Conservation (phyloP, 2,888 invertebrate species). For the Polymixis flavicincta region DNA sequence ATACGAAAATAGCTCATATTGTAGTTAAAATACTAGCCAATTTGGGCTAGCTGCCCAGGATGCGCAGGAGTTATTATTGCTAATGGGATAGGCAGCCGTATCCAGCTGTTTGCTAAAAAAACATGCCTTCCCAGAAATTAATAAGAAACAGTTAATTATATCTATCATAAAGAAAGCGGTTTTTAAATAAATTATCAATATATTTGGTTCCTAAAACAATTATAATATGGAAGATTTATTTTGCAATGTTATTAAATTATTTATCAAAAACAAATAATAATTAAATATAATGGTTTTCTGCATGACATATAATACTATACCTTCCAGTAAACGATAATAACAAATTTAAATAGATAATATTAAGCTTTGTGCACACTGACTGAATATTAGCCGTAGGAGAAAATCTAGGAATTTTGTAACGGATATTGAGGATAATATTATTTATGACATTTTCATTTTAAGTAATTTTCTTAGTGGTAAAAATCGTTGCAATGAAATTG, state of each 20-base stretch:
- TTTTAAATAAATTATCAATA: slow-evolving; percentile 64
- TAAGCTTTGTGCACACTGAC: slow-evolving; percentile 57
- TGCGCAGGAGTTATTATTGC: neutral
- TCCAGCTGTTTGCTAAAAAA: neutral
- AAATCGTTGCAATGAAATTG: slow-evolving; percentile 15
- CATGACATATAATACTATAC: slow-evolving; percentile 73
- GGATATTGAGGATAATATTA: slow-evolving; percentile 30
- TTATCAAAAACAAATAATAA: slow-evolving; percentile 65
- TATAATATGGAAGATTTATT: slow-evolving; percentile 74
- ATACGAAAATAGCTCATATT: neutral
- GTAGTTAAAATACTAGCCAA: neutral
- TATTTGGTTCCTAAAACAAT: slow-evolving; percentile 83
- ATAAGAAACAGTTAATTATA: neutral
- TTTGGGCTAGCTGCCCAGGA: neutral
- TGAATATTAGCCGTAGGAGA: slow-evolving; percentile 26
- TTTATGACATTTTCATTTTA: slow-evolving; percentile 31
- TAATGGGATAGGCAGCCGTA: neutral
- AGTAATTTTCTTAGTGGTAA: too few species aligned
- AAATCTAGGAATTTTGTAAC: neutral
- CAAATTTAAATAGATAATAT: slow-evolving; percentile 70
- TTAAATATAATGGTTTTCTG: slow-evolving; percentile 62
- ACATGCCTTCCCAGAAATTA: neutral
- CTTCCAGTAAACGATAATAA: slow-evolving; percentile 83
- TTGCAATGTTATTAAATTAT: slow-evolving; percentile 77
- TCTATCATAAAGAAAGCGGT: slow-evolving; percentile 49